These are phyloP conservation scores for Motacilla alba DNA, from an alignment of 2,113 vertebrate species.

Conservation along the genomic window DNA sequence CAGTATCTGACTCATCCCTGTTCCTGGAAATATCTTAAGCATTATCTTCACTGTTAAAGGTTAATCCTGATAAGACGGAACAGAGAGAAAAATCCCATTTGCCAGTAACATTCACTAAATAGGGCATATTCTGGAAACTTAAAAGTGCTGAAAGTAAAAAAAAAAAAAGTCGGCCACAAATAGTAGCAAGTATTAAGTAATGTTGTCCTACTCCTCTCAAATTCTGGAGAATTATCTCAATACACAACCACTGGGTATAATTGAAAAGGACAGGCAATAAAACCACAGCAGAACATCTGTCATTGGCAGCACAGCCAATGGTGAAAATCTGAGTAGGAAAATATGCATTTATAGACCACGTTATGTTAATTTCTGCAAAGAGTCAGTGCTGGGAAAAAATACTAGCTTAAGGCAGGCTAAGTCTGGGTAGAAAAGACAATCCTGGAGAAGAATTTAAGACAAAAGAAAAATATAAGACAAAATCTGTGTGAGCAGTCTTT, in stretches of 20 bases:
- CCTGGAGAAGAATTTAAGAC: background rate
- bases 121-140: background rate
- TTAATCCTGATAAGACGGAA: background rate
- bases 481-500: background rate
- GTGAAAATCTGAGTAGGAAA: conserved; percentile 36
- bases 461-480: background rate
- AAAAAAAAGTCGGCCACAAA: background rate
- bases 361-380: background rate
- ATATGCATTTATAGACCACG: background rate
- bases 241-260: background rate
- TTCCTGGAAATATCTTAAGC: background rate
- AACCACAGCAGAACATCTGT: background rate
- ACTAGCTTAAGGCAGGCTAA: background rate
- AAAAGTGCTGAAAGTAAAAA: background rate
- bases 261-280: background rate
- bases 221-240: background rate
- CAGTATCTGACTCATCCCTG: background rate
- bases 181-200: background rate
- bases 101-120: background rate
- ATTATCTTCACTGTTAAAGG: background rate
- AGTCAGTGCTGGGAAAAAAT: background rate
- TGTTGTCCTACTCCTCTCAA: background rate
- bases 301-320: background rate
- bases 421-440: background rate
- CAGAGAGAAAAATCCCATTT: background rate